Percentiles rank a stretch among this genome's conserved stretches.
These are phyloP conservation scores for Meteorus cinctellus DNA, from an alignment of 2,888 invertebrate species.

Conservation along the genomic window DNA sequence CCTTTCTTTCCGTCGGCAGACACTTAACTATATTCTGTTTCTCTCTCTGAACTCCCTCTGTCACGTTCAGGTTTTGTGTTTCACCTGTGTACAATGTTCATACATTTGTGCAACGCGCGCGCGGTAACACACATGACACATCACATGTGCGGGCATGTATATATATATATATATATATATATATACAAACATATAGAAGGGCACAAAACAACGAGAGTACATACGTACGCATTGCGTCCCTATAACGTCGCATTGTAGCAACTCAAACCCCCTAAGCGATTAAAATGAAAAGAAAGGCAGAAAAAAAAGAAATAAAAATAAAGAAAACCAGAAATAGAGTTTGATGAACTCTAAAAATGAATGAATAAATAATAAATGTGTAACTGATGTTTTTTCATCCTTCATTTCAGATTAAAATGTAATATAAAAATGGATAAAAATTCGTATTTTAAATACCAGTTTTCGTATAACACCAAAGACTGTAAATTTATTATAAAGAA, in stretches of 20 bases:
- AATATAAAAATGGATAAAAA: background rate
- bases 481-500: constrained; percentile 30
- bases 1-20: background rate
- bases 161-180: background rate
- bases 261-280: background rate
- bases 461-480: constrained; percentile 24
- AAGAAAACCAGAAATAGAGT: background rate
- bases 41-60: background rate
- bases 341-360: background rate
- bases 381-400: background rate
- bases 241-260: background rate
- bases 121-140: constrained; percentile 1
- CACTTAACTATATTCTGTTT: background rate
- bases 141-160: constrained; percentile 1
- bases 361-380: background rate
- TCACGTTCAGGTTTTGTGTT: constrained; percentile 18
- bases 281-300: background rate
- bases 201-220: background rate
- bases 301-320: background rate
- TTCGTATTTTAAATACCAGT: constrained; percentile 28
- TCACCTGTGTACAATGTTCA: constrained; percentile 15
- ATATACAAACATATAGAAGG: background rate
- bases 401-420: constrained; percentile 1
- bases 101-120: background rate
- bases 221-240: background rate